phyloP scores from a whole-genome alignment of 2,888 invertebrate genomes.

The Machimus rusticus region DNA sequence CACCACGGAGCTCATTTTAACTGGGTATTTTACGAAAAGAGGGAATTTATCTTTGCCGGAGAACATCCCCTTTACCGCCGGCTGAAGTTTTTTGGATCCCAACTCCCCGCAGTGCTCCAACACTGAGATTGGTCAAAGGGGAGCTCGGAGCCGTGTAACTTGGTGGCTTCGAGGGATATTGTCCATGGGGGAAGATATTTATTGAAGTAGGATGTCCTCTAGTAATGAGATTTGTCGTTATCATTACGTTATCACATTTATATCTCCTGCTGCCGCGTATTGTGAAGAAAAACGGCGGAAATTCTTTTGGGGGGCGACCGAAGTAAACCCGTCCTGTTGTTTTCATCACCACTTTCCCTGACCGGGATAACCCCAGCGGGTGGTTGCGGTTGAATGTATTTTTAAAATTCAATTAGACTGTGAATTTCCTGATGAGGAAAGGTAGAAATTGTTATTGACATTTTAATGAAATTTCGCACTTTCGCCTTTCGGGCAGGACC shows the following conservation, averaged over 20 bases:
- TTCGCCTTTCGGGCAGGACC: neutral
- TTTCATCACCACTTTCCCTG: neutral
- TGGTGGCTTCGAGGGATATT: constrained; percentile 4
- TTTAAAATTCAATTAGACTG: constrained; percentile 26
- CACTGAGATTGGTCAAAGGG: constrained; percentile 3
- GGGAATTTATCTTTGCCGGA: neutral
- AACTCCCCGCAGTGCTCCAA: neutral
- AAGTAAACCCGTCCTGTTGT: neutral
- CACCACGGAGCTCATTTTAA: constrained; percentile 21
- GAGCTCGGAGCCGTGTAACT: neutral
- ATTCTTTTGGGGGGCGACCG: neutral
- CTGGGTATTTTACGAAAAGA: constrained; percentile 4
- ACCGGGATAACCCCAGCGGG: neutral
- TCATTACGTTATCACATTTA: constrained; percentile 18
- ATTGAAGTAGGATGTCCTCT: constrained; percentile 13
- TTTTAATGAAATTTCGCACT: constrained; percentile 20
- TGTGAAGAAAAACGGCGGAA: neutral
- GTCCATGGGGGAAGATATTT: constrained; percentile 2
- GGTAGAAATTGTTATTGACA: constrained; percentile 16
- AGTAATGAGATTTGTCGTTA: constrained; percentile 25
- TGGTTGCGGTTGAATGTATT: neutral
- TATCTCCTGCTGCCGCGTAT: neutral
- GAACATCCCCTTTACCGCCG: neutral
- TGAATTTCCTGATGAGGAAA: constrained; percentile 7
- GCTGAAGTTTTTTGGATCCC: neutral